Percentiles rank a stretch among this genome's conserved stretches.
Evolutionary conservation across 2,888 invertebrate species (phyloP).

Genomic region (Dicranocentrus wangi): DNA sequence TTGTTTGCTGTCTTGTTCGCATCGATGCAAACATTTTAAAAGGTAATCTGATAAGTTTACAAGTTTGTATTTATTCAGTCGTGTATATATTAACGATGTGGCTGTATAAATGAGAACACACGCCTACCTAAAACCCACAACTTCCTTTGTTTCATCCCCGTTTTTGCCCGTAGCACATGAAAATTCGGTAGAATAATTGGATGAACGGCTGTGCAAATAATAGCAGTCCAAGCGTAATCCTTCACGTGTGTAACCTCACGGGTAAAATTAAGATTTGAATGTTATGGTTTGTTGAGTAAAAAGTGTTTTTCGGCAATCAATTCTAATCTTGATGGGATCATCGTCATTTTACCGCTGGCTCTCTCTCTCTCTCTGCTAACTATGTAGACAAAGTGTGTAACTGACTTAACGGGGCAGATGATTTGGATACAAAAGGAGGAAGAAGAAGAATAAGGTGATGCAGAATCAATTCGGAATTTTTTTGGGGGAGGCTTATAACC

Average conservation of each 20-base stretch:
- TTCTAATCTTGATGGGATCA: constrained; percentile 17
- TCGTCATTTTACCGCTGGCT: too few relatives aligned
- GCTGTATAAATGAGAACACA: background rate
- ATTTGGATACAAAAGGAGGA: too few relatives aligned
- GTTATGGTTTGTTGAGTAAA: constrained; percentile 45
- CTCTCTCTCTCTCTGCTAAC: too few relatives aligned
- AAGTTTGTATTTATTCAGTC: constrained; percentile 28
- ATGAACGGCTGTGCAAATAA: constrained; percentile 33
- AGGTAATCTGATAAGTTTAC: constrained; percentile 20
- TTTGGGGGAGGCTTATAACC: too few relatives aligned
- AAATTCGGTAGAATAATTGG: constrained; percentile 36
- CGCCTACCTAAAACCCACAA: background rate
- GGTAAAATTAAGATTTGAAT: constrained; percentile 20
- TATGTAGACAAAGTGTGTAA: too few relatives aligned
- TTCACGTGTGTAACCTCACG: constrained; percentile 22
- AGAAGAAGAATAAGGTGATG: too few relatives aligned
- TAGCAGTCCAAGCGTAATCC: background rate
- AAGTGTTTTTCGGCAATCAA: constrained; percentile 12
- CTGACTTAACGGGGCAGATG: too few relatives aligned
- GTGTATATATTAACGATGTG: background rate
- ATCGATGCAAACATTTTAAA: background rate
- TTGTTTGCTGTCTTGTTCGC: background rate
- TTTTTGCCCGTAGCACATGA: background rate
- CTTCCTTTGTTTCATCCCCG: background rate
- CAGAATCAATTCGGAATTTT: too few relatives aligned